These are phyloP conservation scores for Lobophora halterata DNA, from an alignment of 2,888 invertebrate species.

Conservation along the genomic window DNA sequence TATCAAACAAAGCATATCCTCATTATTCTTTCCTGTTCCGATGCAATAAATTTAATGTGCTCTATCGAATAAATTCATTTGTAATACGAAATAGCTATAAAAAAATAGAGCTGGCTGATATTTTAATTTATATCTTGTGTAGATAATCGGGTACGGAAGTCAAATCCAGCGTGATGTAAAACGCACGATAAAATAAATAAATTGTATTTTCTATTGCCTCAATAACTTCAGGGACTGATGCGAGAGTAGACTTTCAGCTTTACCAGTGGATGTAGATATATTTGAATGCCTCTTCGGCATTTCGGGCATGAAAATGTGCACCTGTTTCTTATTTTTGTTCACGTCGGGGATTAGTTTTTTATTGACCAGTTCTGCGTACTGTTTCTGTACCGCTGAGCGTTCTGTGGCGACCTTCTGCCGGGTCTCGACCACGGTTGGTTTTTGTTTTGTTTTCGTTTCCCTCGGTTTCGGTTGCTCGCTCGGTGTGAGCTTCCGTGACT, in stretches of 20 bases:
- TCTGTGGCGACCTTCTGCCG: slow-evolving; percentile 64
- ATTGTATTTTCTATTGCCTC: slow-evolving; percentile 40
- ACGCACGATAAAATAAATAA: slow-evolving; percentile 2
- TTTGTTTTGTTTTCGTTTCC: slow-evolving; percentile 54
- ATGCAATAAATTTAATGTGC: slow-evolving; percentile 8
- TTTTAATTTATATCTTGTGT: too few species aligned
- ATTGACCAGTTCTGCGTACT: slow-evolving; percentile 66
- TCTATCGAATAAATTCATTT: slow-evolving; percentile 6
- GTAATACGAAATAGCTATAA: slow-evolving; percentile 6
- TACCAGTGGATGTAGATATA: slow-evolving; percentile 49
- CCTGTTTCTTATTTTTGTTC: slow-evolving; percentile 80
- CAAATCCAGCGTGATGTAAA: too few species aligned
- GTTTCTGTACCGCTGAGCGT: slow-evolving; percentile 62
- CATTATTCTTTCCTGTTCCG: too few species aligned
- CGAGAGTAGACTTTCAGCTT: slow-evolving; percentile 61
- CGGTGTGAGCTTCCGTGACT: slow-evolving; percentile 68
- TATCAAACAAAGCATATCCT: too few species aligned
- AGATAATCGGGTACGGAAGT: too few species aligned
- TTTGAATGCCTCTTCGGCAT: slow-evolving; percentile 76
- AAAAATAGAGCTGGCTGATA: not conserved
- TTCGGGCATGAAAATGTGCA: slow-evolving; percentile 88
- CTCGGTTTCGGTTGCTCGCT: slow-evolving; percentile 48
- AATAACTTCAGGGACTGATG: slow-evolving; percentile 42
- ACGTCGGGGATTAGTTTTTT: slow-evolving; percentile 69
- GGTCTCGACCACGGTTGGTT: slow-evolving; percentile 56